Conservation (phyloP, 2,113 vertebrate genomes). For the Brachirus orientalis region DNA sequence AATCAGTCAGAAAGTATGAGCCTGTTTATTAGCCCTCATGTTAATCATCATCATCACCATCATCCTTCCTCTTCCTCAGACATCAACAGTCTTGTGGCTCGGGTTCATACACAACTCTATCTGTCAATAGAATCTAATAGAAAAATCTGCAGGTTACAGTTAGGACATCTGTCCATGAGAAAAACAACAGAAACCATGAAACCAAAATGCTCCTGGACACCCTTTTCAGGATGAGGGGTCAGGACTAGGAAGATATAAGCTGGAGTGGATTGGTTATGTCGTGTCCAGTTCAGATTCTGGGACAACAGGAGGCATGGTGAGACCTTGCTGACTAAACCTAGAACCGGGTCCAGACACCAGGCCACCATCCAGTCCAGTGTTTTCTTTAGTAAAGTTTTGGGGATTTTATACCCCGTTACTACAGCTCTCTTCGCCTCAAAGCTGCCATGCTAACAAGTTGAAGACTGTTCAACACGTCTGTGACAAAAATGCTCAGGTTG, state of each 20-base stretch:
- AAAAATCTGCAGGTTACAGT: conserved; percentile 78
- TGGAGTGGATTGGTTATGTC: not conserved
- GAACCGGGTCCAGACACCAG: conserved; percentile 16
- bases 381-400: not conserved
- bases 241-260: conserved; percentile 33
- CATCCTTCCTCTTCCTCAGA: conserved; percentile 58
- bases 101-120: conserved; percentile 68
- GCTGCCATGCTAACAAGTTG: conserved; percentile 1
- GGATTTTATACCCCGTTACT: conserved; percentile 19
- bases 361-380: conserved; percentile 2
- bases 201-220: conserved; percentile 38
- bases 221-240: conserved; percentile 16
- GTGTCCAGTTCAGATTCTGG: conserved; percentile 1
- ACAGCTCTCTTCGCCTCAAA: conserved; percentile 21
- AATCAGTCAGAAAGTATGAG: conserved; percentile 71
- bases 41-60: conserved; percentile 61
- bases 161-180: conserved; percentile 69
- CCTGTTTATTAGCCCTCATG: conserved; percentile 77
- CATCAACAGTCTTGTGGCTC: conserved; percentile 64
- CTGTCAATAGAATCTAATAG: conserved; percentile 76
- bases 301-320: not conserved
- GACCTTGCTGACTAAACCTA: not conserved
- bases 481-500: not conserved
- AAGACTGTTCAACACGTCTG: conserved; percentile 5
- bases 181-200: conserved; percentile 73